These are phyloP conservation scores for Tromatobia lineatoria DNA, from an alignment of 2,888 invertebrate genomes.

Conservation along the genomic window DNA sequence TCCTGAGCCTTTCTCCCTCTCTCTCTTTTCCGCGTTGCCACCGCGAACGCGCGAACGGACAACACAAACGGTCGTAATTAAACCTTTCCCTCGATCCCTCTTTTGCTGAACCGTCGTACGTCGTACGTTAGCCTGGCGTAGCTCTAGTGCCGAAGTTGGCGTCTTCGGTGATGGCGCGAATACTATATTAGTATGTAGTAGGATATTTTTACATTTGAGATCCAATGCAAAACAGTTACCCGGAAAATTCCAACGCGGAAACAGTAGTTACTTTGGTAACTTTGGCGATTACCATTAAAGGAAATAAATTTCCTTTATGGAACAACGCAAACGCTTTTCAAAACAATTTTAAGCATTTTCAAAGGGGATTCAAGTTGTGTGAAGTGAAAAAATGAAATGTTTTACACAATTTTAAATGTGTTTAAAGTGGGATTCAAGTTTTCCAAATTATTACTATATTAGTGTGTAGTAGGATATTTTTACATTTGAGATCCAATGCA, in stretches of 20 bases:
- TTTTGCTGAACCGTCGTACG: slow-evolving; percentile 32
- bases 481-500: slow-evolving; percentile 7
- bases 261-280: not conserved
- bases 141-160: slow-evolving; percentile 35
- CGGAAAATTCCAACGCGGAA: slow-evolving; percentile 25
- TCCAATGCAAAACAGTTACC: not conserved
- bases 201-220: slow-evolving; percentile 8
- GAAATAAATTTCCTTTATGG: slow-evolving; percentile 6
- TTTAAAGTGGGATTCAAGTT: too few species aligned
- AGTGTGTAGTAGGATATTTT: not conserved
- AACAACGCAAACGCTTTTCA: not conserved
- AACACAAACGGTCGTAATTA: slow-evolving; percentile 73
- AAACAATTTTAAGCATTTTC: too few species aligned
- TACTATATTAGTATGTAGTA: not conserved
- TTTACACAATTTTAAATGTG: too few species aligned
- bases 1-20: slow-evolving; percentile 13
- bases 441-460: not conserved
- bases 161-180: slow-evolving; percentile 35
- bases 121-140: not conserved
- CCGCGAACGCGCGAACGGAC: slow-evolving; percentile 57
- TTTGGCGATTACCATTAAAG: not conserved
- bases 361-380: too few species aligned
- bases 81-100: slow-evolving; percentile 64
- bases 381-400: too few species aligned
- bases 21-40: not conserved